Evolutionary conservation across 2,113 vertebrate genomes (phyloP), one percentile per base, ranked within the genome.

Genomic region (Neogale vison): DNA sequence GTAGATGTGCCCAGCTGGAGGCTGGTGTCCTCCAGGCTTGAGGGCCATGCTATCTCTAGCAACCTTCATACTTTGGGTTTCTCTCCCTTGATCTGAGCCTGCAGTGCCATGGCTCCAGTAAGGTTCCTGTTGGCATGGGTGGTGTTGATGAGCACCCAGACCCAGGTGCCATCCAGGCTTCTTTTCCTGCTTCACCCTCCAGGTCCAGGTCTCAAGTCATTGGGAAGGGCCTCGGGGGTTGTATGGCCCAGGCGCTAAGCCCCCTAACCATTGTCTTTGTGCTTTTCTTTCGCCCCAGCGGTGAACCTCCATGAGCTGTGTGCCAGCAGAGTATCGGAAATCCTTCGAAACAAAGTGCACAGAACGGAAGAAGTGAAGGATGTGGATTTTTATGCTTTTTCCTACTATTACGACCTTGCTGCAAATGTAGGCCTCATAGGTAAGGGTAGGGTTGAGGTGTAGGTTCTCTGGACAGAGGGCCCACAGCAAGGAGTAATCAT

Each of bases 351-450:
- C 83, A 99, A 99, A 95, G 99, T 99, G 79, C 98, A 98, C 45
- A 98, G 96, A 90, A 98, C 98, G 7, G 97, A 98, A 2, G 99
- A 99, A 95, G 99, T 98, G 5, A 98, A 98, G 23, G 95, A 98
- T 20, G 80, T 99, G 91, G 98, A 99, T 52, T 99, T 99, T 95
- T 99, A 99, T 76, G 99, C 99, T 7, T 99, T 99, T 97, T 99
- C 99, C 80, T 99, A 99, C 98, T 99, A 99, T 97, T 99, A 99
- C 4, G 99, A 99, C 97, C 98, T 98, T 17, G 99, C 99, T 2
- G 99, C 99, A 63, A 99, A 99, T 42, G 98, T 99, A 31, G 98
- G 99, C 1, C 98, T 99, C 93, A 99, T 99, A 84, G 99, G 99
- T 99, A 99, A 2, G 96, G 42, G 4, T 50, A 47, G 69, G 39